Conservation (phyloP, 1,140 invertebrate species). For the Caenorhabditis latens region DNA sequence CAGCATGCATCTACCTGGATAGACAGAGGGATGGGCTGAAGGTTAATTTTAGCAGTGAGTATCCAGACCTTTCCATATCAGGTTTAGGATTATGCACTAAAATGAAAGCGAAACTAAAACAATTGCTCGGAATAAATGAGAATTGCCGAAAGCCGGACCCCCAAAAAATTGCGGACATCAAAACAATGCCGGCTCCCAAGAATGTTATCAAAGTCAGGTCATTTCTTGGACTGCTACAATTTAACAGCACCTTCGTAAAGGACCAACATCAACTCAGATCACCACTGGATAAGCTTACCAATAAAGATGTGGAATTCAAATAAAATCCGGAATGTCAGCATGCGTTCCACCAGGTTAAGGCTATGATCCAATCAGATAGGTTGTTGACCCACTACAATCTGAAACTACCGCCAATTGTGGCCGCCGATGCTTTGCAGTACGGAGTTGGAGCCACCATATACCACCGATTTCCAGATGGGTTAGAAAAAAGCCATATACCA, state of each 20-base stretch:
- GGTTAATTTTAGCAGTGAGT: neutral
- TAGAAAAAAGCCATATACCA: slow-evolving; percentile 70
- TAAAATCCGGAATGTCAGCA: slow-evolving; percentile 10
- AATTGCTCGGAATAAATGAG: neutral
- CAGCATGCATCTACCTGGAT: slow-evolving; percentile 5
- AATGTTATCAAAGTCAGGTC: neutral
- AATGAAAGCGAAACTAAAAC: neutral
- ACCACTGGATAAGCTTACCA: too few relatives aligned
- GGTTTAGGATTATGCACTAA: neutral
- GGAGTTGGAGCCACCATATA: slow-evolving; percentile 65
- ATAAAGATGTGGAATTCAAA: slow-evolving; percentile 44
- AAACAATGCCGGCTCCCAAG: neutral
- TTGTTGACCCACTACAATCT: slow-evolving; percentile 78
- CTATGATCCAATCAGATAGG: slow-evolving; percentile 66
- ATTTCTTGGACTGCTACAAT: slow-evolving; percentile 28
- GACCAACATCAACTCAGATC: neutral
- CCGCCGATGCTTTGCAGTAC: slow-evolving; percentile 79
- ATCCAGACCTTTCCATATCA: neutral
- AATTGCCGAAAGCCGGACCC: neutral
- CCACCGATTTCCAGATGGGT: slow-evolving; percentile 78
- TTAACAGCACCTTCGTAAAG: neutral
- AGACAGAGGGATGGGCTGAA: neutral
- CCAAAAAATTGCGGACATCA: neutral
- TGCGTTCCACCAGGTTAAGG: slow-evolving; percentile 73
- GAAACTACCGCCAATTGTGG: slow-evolving; percentile 76